Base-by-base conservation (phyloP, 2,888 invertebrate genomes). In the Drosophila melanosoma region DNA sequence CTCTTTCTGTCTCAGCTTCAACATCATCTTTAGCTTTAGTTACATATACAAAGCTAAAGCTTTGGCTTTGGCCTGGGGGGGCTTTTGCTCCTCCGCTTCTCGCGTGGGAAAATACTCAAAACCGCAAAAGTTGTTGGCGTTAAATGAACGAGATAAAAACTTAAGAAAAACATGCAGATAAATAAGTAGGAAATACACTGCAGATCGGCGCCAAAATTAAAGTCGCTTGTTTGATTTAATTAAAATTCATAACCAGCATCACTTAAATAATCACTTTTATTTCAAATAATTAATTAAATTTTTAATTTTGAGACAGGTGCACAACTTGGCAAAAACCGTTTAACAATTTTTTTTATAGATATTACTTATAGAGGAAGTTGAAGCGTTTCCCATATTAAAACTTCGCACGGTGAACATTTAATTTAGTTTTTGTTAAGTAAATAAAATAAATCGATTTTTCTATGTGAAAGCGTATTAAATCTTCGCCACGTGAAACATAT, bases 71-170 rank as follows among this genome's bases (percentile, higher is more conserved):
- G 65, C 61, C 45, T 23, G 23, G 26, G 23, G 26, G 56, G 52
- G 60, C n/a, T 2, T 26, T 4, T 20, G 52, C 42, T 66, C 62
- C 65, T 65, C 63, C 32, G 64, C 62, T 59, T 52, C 52, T 32
- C 52, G 81, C 79, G 81, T 79, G 79, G 77, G 79, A 79, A 79
- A 79, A 79, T 69, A 69, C 20, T 15, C 23, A 51, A 51, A 71
- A 69, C 77, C 79, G 59, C 77, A 81, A 73, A 73, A 76, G 58
- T 64, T 69, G 58, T 79, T 80, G 71, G 71, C 77, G 77, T 75
- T 71, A 59, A 67, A 67, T 40, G 61, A 64, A 64, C 80, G 52
- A 67, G 72, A 78, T 76, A 80, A 78, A 80, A 64, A 36, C n/a
- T 53, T 38, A 20, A 23, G 42, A 36, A 15, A 17, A 12, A 26